Conservation (phyloP, 2,888 invertebrate species). For the Geotrupes spiniger region DNA sequence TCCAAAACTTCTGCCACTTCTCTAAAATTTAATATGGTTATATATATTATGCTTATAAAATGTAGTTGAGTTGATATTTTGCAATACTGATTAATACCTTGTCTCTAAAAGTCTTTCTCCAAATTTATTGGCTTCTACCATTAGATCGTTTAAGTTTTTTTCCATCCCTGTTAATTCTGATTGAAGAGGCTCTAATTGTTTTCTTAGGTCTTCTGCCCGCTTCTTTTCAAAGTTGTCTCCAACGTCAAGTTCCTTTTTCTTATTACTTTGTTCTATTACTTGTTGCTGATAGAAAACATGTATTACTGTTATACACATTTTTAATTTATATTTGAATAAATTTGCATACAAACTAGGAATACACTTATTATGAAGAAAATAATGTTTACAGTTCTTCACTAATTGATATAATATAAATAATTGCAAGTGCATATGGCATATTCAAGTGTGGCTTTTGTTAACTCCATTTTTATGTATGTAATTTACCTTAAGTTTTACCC, state of each 20-base stretch:
- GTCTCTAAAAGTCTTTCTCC: constrained; percentile 52
- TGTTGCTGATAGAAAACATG: constrained; percentile 48
- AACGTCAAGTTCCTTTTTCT: constrained; percentile 44
- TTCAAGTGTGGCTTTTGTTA: too few species aligned
- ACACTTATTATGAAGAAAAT: too few species aligned
- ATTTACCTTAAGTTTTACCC: too few species aligned
- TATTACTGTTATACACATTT: too few species aligned
- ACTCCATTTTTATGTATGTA: too few species aligned
- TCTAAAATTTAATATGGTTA: constrained; percentile 28
- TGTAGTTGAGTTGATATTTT: constrained; percentile 4
- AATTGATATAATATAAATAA: too few species aligned
- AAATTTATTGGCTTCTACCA: constrained; percentile 49
- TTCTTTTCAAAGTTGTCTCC: constrained; percentile 37
- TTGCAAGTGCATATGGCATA: too few species aligned
- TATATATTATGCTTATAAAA: too few species aligned
- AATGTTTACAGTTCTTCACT: too few species aligned
- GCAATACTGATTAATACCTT: constrained; percentile 47
- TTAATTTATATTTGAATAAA: too few species aligned
- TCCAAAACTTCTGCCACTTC: constrained; percentile 39
- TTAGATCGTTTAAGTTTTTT: constrained; percentile 47
- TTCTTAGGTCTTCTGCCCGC: constrained; percentile 33
- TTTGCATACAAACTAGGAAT: too few species aligned
- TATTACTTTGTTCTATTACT: constrained; percentile 51
- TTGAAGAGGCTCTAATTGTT: constrained; percentile 31
- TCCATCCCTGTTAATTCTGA: constrained; percentile 51